Base-by-base conservation (phyloP, 2,797 vertebrate genomes). In the Scomberomorus guttatus region DNA sequence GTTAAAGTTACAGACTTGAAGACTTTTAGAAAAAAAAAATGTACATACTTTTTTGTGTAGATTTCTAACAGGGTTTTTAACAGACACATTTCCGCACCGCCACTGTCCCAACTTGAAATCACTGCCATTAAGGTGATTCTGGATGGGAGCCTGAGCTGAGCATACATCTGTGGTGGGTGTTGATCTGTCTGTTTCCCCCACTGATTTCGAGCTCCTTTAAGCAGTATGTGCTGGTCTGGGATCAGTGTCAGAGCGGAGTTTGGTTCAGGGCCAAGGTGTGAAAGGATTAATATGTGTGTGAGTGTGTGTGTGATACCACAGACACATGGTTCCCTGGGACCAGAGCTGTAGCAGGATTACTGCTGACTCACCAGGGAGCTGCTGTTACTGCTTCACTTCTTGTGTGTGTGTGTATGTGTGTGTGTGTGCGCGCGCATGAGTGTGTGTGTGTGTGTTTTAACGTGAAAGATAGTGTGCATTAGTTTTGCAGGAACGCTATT, bases 331-430 rank as follows among this genome's bases (percentile, higher is more conserved):
- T 85, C 74, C 62, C 77, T 58, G 74, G 34, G 46, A 82, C 37
- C 75, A 32, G 39, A 72, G 65, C 80, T 65, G 65, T 39, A 79
- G 80, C 67, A 58, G 79, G 87, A 89, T 91, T 90, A 89, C 75
- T 74, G 83, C 88, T 90, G 90, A 91, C 58, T 90, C 90, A 90
- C 83, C 39, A 20, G 72, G 80, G 73, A 81, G 65, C 52, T 73
- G 37, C 75, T n/a, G n/a, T n/a, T n/a, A 29, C 72, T 56, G 22
- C 34, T 70, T 69, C 7, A 50, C 46, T 20, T 42, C 39, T 37
- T 37, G 8, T 34, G 13, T 57, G 37, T 76, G 59, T 83, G 58
- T 66, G 55, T 68, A 13, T 37, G n/a, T 57, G 46, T 68, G 74
- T 55, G 51, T 18, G 44, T 64, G 59, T 37, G 20, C 46, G 20